These are phyloP conservation scores for Xenops minutus DNA, from an alignment of 2,797 vertebrate species.

Conservation along the genomic window DNA sequence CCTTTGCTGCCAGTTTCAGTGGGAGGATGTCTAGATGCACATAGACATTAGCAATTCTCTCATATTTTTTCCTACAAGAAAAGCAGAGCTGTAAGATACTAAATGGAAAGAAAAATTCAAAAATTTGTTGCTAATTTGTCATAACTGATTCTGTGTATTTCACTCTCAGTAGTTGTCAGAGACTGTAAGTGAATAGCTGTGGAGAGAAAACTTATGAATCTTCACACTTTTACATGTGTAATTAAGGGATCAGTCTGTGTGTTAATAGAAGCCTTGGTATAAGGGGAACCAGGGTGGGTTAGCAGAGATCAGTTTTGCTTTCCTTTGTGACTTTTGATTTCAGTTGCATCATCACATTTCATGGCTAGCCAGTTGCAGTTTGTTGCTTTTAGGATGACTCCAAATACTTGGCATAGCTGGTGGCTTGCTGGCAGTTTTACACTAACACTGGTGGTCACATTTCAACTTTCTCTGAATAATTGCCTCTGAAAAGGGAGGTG, in stretches of 20 bases:
- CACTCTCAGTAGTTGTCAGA: neutral
- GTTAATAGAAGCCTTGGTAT: neutral
- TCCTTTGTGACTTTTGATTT: neutral
- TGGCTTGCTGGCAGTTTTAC: neutral
- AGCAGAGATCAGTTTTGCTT: neutral
- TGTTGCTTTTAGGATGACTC: neutral
- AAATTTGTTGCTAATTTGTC: neutral
- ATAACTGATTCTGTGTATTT: neutral
- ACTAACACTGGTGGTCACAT: neutral
- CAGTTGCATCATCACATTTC: neutral
- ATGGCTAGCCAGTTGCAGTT: neutral
- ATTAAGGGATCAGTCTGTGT: neutral
- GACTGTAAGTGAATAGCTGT: neutral
- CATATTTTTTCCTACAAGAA: neutral
- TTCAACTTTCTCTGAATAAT: neutral
- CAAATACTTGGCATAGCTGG: neutral
- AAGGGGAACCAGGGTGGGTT: neutral
- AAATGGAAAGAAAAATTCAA: neutral
- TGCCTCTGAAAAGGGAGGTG: neutral
- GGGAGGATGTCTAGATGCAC: neutral
- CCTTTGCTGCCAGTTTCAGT: neutral
- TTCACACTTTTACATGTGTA: fast-evolving
- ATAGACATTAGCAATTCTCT: neutral
- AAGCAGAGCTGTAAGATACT: neutral
- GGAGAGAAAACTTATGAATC: neutral